phyloP scores from a whole-genome alignment of 2,888 invertebrate genomes.

The Shargacucullia verbasci region DNA sequence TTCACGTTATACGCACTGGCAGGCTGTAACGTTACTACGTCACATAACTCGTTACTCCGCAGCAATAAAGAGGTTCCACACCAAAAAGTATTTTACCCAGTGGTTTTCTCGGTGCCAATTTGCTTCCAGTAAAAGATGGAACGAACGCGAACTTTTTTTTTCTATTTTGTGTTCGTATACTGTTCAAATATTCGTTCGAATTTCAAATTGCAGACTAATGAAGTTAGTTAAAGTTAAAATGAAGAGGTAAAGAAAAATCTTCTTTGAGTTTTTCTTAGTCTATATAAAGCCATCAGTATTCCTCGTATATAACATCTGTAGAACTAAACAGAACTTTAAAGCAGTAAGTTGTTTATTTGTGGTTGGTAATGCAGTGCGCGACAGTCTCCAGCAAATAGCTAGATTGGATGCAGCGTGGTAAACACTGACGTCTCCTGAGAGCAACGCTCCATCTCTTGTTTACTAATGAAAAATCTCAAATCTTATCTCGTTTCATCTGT shows the following conservation, averaged over 20 bases:
- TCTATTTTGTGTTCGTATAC: slow-evolving; percentile 13
- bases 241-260: slow-evolving; percentile 6
- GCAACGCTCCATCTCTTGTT: slow-evolving; percentile 34
- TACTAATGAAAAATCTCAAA: slow-evolving; percentile 47
- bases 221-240: slow-evolving; percentile 17
- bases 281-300: slow-evolving; percentile 32
- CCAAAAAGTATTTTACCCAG: slow-evolving; percentile 47
- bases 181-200: background rate
- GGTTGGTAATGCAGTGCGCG: slow-evolving; percentile 34
- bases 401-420: slow-evolving; percentile 48
- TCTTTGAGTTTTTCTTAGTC: slow-evolving; percentile 27
- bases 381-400: slow-evolving; percentile 47
- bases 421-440: slow-evolving; percentile 49
- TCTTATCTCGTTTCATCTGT: slow-evolving; percentile 20
- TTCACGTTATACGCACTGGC: slow-evolving; percentile 8
- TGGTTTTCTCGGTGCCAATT: slow-evolving; percentile 40
- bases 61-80: slow-evolving; percentile 45
- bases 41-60: slow-evolving; percentile 35
- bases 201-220: slow-evolving; percentile 8
- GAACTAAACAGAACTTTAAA: slow-evolving; percentile 31
- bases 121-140: slow-evolving; percentile 31
- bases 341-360: slow-evolving; percentile 40
- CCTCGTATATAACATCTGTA: slow-evolving; percentile 2
- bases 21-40: slow-evolving; percentile 17
- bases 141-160: slow-evolving; percentile 15